phyloP scores from a whole-genome alignment of 2,797 vertebrate species.

The Arctocebus calabarensis region DNA sequence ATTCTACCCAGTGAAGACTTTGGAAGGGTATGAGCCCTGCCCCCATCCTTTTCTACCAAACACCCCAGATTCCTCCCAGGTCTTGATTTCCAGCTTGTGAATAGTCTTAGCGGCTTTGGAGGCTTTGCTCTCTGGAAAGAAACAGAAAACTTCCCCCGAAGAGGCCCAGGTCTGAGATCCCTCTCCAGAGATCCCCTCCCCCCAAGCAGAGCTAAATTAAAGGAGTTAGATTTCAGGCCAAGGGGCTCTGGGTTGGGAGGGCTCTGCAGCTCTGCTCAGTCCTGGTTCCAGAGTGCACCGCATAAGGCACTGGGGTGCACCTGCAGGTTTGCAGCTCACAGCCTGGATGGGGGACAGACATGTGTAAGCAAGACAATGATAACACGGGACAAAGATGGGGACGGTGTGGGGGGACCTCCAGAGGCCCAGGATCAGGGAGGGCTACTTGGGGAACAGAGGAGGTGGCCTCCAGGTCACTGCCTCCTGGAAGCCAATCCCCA shows the following conservation, averaged over 20 bases:
- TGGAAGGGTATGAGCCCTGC: background rate
- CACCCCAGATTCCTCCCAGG: background rate
- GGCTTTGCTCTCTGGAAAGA: background rate
- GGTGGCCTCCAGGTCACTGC: background rate
- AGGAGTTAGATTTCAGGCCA: conserved; percentile 33
- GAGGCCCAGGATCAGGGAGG: background rate
- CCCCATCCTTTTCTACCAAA: background rate
- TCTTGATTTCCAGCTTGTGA: conserved; percentile 7
- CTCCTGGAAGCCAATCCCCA: background rate
- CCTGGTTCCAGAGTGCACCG: background rate
- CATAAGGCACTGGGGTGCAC: background rate
- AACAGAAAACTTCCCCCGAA: background rate
- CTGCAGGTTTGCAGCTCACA: background rate
- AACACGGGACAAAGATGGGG: background rate
- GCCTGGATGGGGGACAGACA: background rate
- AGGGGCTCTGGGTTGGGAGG: background rate
- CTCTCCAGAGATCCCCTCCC: accelerated
- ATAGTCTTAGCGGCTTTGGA: background rate
- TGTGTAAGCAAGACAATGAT: background rate
- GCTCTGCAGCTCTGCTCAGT: background rate
- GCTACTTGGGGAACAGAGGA: background rate
- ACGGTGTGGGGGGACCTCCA: background rate
- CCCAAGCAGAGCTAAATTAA: no score
- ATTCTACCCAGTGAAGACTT: background rate
- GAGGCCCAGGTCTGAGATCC: background rate